phyloP scores from a whole-genome alignment of 2,888 invertebrate species.

The Hydriomena furcata region DNA sequence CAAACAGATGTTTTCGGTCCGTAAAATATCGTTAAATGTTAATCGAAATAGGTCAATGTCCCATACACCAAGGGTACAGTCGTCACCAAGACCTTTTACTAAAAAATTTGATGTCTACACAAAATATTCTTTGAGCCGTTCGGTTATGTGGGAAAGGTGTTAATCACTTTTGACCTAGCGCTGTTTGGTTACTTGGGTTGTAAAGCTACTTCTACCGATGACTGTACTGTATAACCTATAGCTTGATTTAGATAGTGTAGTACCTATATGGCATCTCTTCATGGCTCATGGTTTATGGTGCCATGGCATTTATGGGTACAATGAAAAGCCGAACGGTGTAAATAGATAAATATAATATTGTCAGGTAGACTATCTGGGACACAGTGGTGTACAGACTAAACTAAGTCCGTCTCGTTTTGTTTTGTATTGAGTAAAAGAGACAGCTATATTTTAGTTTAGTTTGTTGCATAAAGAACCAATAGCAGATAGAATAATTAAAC shows the following conservation, averaged over 20 bases:
- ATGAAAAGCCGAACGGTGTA: conserved; percentile 33
- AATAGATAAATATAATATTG: conserved; percentile 37
- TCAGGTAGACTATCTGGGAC: too few species aligned
- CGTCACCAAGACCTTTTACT: not conserved
- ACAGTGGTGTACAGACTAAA: too few species aligned
- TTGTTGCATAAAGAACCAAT: too few species aligned
- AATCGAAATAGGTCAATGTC: conserved; percentile 70
- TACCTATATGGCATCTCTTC: conserved; percentile 50
- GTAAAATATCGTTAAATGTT: conserved; percentile 15
- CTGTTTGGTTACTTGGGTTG: not conserved
- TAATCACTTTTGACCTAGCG: not conserved
- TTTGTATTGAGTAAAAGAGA: too few species aligned
- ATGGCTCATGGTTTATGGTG: conserved; percentile 68
- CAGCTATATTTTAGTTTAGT: too few species aligned
- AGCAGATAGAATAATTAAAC: too few species aligned
- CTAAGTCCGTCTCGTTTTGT: too few species aligned
- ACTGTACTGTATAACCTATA: conserved; percentile 40
- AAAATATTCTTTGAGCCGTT: not conserved
- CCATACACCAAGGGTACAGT: conserved; percentile 40
- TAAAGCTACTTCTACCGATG: not conserved
- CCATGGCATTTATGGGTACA: conserved; percentile 72
- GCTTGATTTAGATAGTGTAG: not conserved
- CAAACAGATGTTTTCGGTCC: conserved; percentile 11
- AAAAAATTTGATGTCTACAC: too few species aligned
- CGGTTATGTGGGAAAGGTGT: not conserved